These are phyloP conservation scores for Temnothorax ravouxi DNA, from an alignment of 2,888 invertebrate species.

Conservation along the genomic window DNA sequence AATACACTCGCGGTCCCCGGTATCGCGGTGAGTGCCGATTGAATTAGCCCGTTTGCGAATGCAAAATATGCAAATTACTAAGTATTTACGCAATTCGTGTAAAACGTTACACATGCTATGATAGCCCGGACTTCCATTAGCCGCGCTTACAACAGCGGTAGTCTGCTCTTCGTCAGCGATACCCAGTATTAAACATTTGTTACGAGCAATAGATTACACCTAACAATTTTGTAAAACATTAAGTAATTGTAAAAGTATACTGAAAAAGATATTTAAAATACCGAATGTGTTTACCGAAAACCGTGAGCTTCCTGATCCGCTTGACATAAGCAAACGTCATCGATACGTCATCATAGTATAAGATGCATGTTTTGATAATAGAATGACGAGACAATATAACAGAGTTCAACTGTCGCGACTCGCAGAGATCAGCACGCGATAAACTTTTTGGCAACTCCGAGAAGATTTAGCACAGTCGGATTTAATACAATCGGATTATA, in stretches of 20 bases:
- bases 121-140: conserved; percentile 7
- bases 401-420: not conserved
- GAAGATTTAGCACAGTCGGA: not conserved
- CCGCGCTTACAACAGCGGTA: not conserved
- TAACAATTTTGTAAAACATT: not conserved
- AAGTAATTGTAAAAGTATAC: not conserved
- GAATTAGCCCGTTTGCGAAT: conserved; percentile 32
- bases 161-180: not conserved
- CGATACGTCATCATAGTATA: not conserved
- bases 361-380: not conserved
- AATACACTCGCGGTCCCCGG: conserved; percentile 15
- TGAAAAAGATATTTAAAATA: not conserved
- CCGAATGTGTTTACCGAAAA: not conserved
- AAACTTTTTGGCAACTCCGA: not conserved
- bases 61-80: conserved; percentile 39
- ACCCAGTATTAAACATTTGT: not conserved
- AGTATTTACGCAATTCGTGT: conserved; percentile 29
- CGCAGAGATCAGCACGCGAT: not conserved
- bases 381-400: not conserved
- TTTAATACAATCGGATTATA: not conserved
- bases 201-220: not conserved
- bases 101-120: conserved; percentile 25
- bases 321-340: conserved; percentile 8
- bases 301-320: not conserved
- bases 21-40: conserved; percentile 28